Percentiles rank a stretch among this genome's conserved stretches.
These are phyloP conservation scores for Drosophila nr. perissopoda DNA, from an alignment of 2,888 invertebrate species.

Conservation along the genomic window DNA sequence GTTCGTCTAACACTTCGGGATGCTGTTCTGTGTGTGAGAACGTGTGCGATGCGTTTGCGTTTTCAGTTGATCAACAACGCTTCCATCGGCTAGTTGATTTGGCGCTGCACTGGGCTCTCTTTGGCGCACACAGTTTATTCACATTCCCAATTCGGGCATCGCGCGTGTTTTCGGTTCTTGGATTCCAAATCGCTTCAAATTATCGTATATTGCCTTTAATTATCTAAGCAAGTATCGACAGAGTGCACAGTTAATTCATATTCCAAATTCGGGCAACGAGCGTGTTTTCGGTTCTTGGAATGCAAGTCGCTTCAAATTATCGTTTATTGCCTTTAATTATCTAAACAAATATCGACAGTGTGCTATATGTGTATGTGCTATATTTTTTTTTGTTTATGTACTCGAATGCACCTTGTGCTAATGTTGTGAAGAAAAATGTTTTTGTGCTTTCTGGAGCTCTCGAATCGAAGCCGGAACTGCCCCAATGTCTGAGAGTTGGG, in stretches of 20 bases:
- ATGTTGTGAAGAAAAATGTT: conserved; percentile 16
- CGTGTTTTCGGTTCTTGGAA: conserved; percentile 27
- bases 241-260: neutral
- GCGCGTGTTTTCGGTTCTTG: conserved; percentile 33
- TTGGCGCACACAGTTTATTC: conserved; percentile 1
- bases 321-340: neutral
- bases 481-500: conserved; percentile 32
- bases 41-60: conserved; percentile 25
- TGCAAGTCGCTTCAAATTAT: conserved; percentile 11
- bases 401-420: conserved; percentile 20
- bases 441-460: conserved; percentile 13
- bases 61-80: conserved; percentile 77
- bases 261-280: conserved; percentile 15
- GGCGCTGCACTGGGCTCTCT: conserved; percentile 19
- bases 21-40: conserved; percentile 11
- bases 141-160: conserved; percentile 10
- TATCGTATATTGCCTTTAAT: neutral
- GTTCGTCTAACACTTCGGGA: conserved; percentile 4
- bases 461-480: conserved; percentile 1
- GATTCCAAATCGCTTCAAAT: conserved; percentile 6
- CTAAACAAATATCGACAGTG: conserved; percentile 3
- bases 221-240: conserved; percentile 1
- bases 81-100: conserved; percentile 65
- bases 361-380: conserved; percentile 1
- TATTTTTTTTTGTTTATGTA: conserved; percentile 26